These are phyloP conservation scores for Ceratotherium simum DNA, from an alignment of 2,113 vertebrate genomes.

Conservation along the genomic window DNA sequence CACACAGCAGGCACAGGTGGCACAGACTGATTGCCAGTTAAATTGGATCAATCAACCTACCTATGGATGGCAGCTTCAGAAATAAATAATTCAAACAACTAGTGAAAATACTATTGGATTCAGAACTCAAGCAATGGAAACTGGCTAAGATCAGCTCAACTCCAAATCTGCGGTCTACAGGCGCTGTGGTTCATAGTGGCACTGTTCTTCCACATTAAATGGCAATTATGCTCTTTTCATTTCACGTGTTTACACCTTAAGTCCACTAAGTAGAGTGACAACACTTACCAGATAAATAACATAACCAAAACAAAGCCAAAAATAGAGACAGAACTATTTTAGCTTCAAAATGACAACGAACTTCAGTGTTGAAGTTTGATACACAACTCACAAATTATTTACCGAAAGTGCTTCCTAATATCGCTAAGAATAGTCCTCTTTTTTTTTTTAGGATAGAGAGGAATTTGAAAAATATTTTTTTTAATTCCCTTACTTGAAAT, in stretches of 20 bases:
- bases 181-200: background rate
- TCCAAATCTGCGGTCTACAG: background rate
- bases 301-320: slow-evolving; percentile 12
- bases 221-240: background rate
- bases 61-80: background rate
- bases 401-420: background rate
- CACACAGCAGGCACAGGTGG: background rate
- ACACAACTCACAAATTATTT: background rate
- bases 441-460: background rate
- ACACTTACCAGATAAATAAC: slow-evolving; percentile 30
- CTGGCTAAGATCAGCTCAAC: background rate
- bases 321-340: background rate
- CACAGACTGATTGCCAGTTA: background rate
- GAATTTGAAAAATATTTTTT: background rate
- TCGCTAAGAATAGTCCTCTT: background rate
- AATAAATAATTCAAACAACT: background rate
- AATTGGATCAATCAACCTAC: background rate
- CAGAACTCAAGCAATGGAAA: background rate
- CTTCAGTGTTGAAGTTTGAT: slow-evolving; percentile 4
- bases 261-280: background rate
- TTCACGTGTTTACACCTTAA: background rate
- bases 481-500: background rate
- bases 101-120: background rate
- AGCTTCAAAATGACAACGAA: background rate
- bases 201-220: background rate